A percentile compares a stretch with the other conserved stretches of the same genome.
Evolutionary conservation across 2,113 vertebrate genomes (phyloP).

Genomic region (Aepyceros melampus): DNA sequence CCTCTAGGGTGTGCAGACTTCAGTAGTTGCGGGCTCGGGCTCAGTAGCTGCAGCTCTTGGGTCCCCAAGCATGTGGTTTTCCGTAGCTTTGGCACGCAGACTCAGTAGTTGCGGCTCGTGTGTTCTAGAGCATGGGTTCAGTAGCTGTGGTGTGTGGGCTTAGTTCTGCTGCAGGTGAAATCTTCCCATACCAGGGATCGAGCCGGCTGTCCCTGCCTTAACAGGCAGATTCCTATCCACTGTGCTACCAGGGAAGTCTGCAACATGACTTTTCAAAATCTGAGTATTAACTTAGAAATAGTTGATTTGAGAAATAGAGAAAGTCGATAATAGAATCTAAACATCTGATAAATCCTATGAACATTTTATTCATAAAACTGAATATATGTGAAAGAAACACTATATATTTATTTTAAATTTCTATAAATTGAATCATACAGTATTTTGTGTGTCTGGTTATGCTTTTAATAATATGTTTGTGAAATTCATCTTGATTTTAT

Average conservation of each 20-base stretch:
- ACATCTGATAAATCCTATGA: background rate
- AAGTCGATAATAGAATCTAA: background rate
- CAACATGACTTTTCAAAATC: background rate
- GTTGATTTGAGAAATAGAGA: background rate
- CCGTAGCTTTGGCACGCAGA: background rate
- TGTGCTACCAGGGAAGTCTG: background rate
- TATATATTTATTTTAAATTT: background rate
- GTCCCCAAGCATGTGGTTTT: background rate
- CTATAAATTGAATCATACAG: background rate
- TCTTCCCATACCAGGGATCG: background rate
- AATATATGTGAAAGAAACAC: background rate
- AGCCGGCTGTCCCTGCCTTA: background rate
- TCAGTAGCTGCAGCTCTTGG: background rate
- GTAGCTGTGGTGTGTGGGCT: background rate
- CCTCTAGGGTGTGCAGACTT: background rate
- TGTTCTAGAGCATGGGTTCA: background rate
- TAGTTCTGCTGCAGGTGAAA: background rate
- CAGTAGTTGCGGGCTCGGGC: background rate
- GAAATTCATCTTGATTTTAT: background rate
- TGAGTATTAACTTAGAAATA: background rate
- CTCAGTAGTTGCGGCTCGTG: rapidly evolving
- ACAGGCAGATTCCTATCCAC: background rate
- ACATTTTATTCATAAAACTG: background rate
- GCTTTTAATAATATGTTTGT: background rate
- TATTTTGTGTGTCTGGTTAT: background rate